Evolutionary conservation across 2,113 vertebrate genomes (phyloP).

Genomic region (Dolichotis patagonum): DNA sequence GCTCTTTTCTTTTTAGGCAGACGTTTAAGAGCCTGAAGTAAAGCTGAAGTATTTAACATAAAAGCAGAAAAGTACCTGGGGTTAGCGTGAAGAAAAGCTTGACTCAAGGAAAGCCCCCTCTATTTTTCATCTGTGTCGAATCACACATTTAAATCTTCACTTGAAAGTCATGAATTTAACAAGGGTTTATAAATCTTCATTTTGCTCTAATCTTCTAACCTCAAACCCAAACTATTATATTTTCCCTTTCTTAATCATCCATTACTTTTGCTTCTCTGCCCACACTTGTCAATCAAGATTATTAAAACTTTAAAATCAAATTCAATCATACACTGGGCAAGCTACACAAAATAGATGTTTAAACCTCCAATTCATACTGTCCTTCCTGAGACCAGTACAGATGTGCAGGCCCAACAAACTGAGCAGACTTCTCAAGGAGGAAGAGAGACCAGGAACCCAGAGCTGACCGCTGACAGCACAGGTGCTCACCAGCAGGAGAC

Average conservation of each 20-base stretch:
- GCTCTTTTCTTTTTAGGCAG: conserved; percentile 51
- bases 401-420: not conserved
- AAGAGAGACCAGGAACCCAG: not conserved
- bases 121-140: conserved; percentile 71
- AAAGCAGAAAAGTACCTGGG: conserved; percentile 76
- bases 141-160: conserved; percentile 75
- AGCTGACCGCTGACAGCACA: fast-evolving
- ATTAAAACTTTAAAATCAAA: conserved; percentile 18
- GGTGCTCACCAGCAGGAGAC: not conserved
- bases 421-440: not conserved
- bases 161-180: conserved; percentile 72
- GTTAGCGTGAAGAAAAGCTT: conserved; percentile 71
- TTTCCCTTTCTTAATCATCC: conserved; percentile 64
- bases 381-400: not conserved
- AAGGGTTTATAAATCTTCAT: conserved; percentile 70
- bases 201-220: conserved; percentile 30
- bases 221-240: conserved; percentile 27
- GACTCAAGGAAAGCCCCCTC: conserved; percentile 76
- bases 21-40: conserved; percentile 74
- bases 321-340: not conserved
- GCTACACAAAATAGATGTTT: not conserved
- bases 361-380: not conserved
- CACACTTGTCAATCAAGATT: conserved; percentile 7
- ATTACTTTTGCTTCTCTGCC: conserved; percentile 40
- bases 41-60: conserved; percentile 71